phyloP scores from a whole-genome alignment of 1,140 invertebrate species.

The Drosophila melanogaster region DNA sequence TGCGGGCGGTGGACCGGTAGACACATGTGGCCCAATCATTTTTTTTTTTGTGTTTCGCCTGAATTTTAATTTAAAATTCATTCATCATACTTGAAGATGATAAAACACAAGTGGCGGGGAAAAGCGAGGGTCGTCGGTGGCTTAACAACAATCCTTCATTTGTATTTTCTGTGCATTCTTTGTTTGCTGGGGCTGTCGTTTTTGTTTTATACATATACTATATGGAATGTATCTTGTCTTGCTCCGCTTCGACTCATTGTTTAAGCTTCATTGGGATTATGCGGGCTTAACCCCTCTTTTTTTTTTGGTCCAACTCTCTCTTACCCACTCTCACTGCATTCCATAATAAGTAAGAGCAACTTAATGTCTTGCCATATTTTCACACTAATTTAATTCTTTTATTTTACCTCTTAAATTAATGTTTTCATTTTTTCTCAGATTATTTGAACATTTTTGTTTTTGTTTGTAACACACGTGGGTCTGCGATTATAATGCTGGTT shows the following conservation, averaged over 20 bases:
- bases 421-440: slow-evolving; percentile 21
- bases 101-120: slow-evolving; percentile 4
- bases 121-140: slow-evolving; percentile 5
- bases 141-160: slow-evolving; percentile 71
- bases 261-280: slow-evolving; percentile 42
- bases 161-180: slow-evolving; percentile 64
- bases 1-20: slow-evolving; percentile 23
- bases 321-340: slow-evolving; percentile 22
- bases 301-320: slow-evolving; percentile 4
- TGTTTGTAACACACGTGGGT: background rate
- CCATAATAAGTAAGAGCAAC: slow-evolving; percentile 19
- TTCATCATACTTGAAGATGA: slow-evolving; percentile 72
- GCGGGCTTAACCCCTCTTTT: slow-evolving; percentile 34
- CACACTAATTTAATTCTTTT: slow-evolving; percentile 51
- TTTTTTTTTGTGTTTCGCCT: slow-evolving; percentile 29
- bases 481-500: background rate
- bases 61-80: slow-evolving; percentile 78
- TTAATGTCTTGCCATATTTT: slow-evolving; percentile 36
- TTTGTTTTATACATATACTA: slow-evolving; percentile 13
- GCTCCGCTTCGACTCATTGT: slow-evolving; percentile 21
- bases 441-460: background rate
- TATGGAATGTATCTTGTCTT: slow-evolving; percentile 36
- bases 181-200: slow-evolving; percentile 6
- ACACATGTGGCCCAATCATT: slow-evolving; percentile 22
- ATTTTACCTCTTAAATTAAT: slow-evolving; percentile 16